Percentiles rank a stretch among this genome's conserved stretches.
phyloP scores from a whole-genome alignment of 2,888 invertebrate genomes.

The Cerceris rybyensis region DNA sequence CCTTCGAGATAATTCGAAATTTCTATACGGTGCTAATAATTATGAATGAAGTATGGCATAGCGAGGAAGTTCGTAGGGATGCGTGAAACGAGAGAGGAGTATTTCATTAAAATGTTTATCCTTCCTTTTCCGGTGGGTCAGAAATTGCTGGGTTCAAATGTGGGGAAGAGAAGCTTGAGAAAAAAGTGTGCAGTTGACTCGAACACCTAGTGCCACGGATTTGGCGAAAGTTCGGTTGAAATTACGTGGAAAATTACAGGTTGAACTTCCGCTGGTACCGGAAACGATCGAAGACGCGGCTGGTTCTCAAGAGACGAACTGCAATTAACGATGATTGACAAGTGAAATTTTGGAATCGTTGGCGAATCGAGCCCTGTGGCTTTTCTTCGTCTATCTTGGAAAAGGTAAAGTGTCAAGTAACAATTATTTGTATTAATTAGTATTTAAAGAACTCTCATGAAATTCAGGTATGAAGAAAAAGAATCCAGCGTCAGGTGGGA shows the following conservation, averaged over 20 bases:
- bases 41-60: too few species aligned
- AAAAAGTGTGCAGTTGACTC: background rate
- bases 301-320: slow-evolving; percentile 46
- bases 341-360: slow-evolving; percentile 50
- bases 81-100: too few species aligned
- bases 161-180: slow-evolving; percentile 5
- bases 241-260: slow-evolving; percentile 75
- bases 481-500: too few species aligned
- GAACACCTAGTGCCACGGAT: slow-evolving; percentile 53
- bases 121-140: slow-evolving; percentile 41
- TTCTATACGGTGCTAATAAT: too few species aligned
- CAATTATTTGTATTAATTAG: too few species aligned
- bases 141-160: slow-evolving; percentile 16
- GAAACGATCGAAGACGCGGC: slow-evolving; percentile 64
- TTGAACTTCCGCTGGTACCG: slow-evolving; percentile 70
- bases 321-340: slow-evolving; percentile 64
- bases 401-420: background rate
- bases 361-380: slow-evolving; percentile 31
- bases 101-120: background rate
- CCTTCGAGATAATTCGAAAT: too few species aligned
- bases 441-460: too few species aligned
- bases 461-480: too few species aligned
- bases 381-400: background rate
- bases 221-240: slow-evolving; percentile 69
- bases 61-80: too few species aligned